Conservation (phyloP, 1,140 invertebrate species). For the Notospermus geniculatus region DNA sequence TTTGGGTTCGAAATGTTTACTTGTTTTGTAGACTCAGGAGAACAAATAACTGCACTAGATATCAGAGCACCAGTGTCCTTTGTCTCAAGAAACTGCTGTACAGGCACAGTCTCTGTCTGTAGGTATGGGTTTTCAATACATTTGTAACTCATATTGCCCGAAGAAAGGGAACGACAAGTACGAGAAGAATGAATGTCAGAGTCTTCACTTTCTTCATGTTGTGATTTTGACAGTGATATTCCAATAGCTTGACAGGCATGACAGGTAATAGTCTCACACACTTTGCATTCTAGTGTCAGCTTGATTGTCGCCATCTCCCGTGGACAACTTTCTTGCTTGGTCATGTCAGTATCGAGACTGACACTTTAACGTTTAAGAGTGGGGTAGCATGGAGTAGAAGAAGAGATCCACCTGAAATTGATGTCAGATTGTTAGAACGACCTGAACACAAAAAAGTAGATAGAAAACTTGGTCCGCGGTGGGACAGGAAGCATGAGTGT, state of each 20-base stretch:
- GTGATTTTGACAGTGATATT: too few relatives aligned
- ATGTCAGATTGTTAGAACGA: neutral
- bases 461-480: too few relatives aligned
- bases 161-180: neutral
- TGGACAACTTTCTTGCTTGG: neutral
- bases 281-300: neutral
- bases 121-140: neutral
- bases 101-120: neutral
- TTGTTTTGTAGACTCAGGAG: slow-evolving; percentile 38
- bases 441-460: neutral
- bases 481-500: too few relatives aligned
- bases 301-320: neutral
- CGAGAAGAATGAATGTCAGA: neutral
- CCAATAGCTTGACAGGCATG: neutral
- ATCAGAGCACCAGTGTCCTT: slow-evolving; percentile 72
- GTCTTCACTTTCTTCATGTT: too few relatives aligned
- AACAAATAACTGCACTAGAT: slow-evolving; percentile 48
- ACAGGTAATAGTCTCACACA: neutral
- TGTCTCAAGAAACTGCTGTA: slow-evolving; percentile 68
- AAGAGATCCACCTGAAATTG: neutral
- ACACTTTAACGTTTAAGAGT: neutral
- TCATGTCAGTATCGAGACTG: neutral
- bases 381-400: neutral
- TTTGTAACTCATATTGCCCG: neutral
- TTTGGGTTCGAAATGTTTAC: slow-evolving; percentile 40